Percentiles rank a stretch among this genome's conserved stretches.
Evolutionary conservation across 2,797 vertebrate genomes (phyloP).

Genomic region (Leuciscus waleckii): DNA sequence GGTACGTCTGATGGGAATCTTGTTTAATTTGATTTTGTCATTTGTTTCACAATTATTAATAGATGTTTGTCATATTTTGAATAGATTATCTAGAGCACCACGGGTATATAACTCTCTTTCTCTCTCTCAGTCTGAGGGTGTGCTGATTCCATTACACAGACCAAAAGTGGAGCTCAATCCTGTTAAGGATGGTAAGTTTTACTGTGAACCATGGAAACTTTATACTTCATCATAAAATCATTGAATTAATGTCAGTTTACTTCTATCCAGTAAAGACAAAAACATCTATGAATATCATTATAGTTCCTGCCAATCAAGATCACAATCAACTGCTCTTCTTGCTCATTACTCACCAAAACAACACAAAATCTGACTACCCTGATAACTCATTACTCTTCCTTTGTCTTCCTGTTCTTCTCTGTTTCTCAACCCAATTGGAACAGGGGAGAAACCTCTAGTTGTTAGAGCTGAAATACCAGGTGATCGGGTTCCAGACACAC

Average conservation of each 20-base stretch:
- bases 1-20: conserved; percentile 71
- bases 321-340: neutral
- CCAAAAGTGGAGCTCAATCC: conserved; percentile 43
- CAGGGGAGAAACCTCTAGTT: conserved; percentile 77
- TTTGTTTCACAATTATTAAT: neutral
- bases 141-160: conserved; percentile 11
- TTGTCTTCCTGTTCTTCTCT: neutral
- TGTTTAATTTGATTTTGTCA: neutral
- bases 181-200: conserved; percentile 38
- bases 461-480: conserved; percentile 69
- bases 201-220: neutral
- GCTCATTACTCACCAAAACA: neutral
- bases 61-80: neutral
- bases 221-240: neutral
- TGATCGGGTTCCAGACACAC: conserved; percentile 80
- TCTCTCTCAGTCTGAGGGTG: conserved; percentile 56
- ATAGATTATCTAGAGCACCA: neutral
- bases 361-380: neutral
- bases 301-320: neutral
- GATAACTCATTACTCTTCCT: neutral
- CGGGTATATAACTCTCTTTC: neutral
- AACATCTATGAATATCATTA: neutral
- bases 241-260: neutral
- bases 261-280: neutral
- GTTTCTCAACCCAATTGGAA: neutral